phyloP scores from a whole-genome alignment of 2,888 invertebrate species.

The Ypsolopha sequella region DNA sequence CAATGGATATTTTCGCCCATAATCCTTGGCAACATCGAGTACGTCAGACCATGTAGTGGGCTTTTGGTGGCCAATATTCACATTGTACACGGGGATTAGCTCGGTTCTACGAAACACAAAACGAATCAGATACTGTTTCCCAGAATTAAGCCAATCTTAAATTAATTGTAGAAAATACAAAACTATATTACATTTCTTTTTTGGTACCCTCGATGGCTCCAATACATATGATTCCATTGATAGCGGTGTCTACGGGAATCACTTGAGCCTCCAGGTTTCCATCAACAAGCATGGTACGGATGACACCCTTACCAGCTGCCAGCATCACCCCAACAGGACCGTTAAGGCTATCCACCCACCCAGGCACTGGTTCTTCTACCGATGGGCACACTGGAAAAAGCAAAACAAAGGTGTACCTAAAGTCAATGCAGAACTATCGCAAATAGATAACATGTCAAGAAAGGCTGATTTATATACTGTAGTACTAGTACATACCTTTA shows the following conservation, averaged over 20 bases:
- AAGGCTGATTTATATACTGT: too few relatives aligned
- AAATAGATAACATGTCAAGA: too few relatives aligned
- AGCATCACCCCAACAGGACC: constrained; percentile 88
- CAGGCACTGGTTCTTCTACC: constrained; percentile 76
- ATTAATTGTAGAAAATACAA: too few relatives aligned
- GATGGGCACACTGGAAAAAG: constrained; percentile 54
- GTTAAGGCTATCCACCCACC: constrained; percentile 94
- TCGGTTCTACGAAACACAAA: constrained; percentile 57
- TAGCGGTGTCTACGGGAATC: constrained; percentile 84
- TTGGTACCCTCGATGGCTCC: constrained; percentile 73
- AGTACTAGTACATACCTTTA: too few relatives aligned
- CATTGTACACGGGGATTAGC: constrained; percentile 86
- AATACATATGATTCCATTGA: constrained; percentile 81
- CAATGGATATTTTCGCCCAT: constrained; percentile 81
- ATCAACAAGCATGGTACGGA: constrained; percentile 86
- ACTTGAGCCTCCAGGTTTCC: constrained; percentile 77
- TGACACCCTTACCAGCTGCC: constrained; percentile 87
- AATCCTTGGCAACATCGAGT: constrained; percentile 75
- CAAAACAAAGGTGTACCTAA: not conserved
- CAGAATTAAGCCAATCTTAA: too few relatives aligned
- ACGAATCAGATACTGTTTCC: too few relatives aligned
- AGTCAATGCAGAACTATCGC: too few relatives aligned
- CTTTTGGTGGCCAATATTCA: constrained; percentile 85
- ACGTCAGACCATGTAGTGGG: constrained; percentile 90
- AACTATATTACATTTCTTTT: constrained; percentile 45